Conservation (phyloP, 2,888 invertebrate species). For the Acanthacorydalis orientalis region DNA sequence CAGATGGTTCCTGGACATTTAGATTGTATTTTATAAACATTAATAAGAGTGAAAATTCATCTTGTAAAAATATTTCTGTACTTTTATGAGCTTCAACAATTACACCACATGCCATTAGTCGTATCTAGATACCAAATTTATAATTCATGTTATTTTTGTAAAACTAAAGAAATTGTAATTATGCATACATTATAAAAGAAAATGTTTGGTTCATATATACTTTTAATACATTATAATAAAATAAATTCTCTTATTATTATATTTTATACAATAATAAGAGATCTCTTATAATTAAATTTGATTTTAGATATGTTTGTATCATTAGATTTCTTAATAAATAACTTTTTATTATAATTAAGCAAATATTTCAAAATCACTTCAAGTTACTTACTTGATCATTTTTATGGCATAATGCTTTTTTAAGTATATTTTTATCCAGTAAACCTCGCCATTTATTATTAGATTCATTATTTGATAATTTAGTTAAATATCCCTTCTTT, state of each 20-base stretch:
- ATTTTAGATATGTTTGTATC: too few relatives aligned
- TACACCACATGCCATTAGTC: constrained; percentile 48
- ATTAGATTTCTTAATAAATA: too few relatives aligned
- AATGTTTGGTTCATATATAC: too few relatives aligned
- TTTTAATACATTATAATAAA: too few relatives aligned
- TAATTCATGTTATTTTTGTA: not conserved
- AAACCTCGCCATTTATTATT: constrained; percentile 33
- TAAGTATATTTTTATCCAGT: constrained; percentile 32
- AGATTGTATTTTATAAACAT: constrained; percentile 50
- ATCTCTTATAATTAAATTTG: too few relatives aligned
- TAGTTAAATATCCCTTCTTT: constrained; percentile 25
- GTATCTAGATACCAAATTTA: constrained; percentile 30
- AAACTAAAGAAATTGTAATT: too few relatives aligned
- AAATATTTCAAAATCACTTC: constrained; percentile 4
- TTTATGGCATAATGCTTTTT: constrained; percentile 36
- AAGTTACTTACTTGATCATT: constrained; percentile 37
- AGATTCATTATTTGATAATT: constrained; percentile 11
- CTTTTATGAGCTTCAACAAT: constrained; percentile 58
- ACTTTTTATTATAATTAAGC: too few relatives aligned
- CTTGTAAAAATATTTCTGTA: constrained; percentile 42
- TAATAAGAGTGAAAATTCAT: constrained; percentile 46
- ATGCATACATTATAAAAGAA: too few relatives aligned
- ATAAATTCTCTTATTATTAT: too few relatives aligned
- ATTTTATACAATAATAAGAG: too few relatives aligned
- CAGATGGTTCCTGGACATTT: constrained; percentile 46